phyloP scores from a whole-genome alignment of 1,140 invertebrate genomes.

The Pseudomyrmex gracilis region DNA sequence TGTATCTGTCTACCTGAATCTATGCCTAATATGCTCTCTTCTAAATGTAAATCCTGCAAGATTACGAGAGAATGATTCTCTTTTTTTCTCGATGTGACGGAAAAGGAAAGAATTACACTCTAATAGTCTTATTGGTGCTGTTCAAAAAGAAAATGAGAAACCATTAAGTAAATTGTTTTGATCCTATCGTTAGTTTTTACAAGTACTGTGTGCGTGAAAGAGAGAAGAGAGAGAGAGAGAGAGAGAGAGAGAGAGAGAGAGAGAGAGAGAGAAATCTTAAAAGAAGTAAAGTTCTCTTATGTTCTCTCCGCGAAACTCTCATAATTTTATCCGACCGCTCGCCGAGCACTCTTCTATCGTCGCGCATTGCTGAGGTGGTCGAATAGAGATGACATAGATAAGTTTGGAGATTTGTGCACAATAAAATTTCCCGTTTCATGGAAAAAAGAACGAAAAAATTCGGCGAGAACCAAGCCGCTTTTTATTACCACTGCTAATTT shows the following conservation, averaged over 20 bases:
- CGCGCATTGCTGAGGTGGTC: slow-evolving; percentile 13
- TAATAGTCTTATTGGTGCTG: slow-evolving; percentile 69
- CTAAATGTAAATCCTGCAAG: slow-evolving; percentile 77
- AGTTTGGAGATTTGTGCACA: slow-evolving; percentile 35
- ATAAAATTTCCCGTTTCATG: slow-evolving; percentile 37
- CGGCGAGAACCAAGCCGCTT: slow-evolving; percentile 63
- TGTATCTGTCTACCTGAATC: slow-evolving; percentile 1
- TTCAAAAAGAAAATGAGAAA: slow-evolving; percentile 44
- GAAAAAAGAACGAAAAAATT: slow-evolving; percentile 46
- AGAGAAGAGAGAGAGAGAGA: not conserved
- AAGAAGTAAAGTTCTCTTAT: slow-evolving; percentile 45
- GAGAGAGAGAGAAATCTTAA: not conserved
- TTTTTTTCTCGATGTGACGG: slow-evolving; percentile 57
- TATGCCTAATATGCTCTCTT: slow-evolving; percentile 72
- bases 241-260: not conserved
- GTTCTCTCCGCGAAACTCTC: slow-evolving; percentile 38
- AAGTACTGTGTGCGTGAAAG: not conserved
- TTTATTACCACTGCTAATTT: slow-evolving; percentile 72
- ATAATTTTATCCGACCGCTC: slow-evolving; percentile 59
- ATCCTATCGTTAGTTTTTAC: slow-evolving; percentile 53
- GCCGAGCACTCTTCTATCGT: slow-evolving; percentile 14
- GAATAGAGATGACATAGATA: not conserved
- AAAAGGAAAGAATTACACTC: slow-evolving; percentile 24
- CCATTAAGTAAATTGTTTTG: slow-evolving; percentile 77
- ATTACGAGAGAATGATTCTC: slow-evolving; percentile 64